Evolutionary conservation across 2,113 vertebrate species (phyloP).

Genomic region (Stomatorhinus ivindoensis): DNA sequence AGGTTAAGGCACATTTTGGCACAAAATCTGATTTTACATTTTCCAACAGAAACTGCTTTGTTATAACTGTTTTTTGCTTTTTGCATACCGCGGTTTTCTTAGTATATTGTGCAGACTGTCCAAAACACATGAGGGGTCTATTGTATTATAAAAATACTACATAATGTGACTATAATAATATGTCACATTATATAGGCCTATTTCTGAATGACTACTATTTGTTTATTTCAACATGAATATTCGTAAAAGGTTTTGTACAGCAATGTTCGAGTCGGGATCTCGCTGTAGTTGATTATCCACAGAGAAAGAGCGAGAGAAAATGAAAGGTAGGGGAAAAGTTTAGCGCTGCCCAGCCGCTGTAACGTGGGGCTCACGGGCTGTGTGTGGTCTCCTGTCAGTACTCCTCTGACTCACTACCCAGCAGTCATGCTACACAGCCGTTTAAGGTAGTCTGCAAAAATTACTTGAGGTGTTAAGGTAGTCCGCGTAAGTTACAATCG

Average conservation of each 20-base stretch:
- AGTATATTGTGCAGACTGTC: not conserved
- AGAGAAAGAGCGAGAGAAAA: constrained; percentile 22
- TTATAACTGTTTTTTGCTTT: constrained; percentile 3
- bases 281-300: not conserved
- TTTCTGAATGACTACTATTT: not conserved
- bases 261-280: not conserved
- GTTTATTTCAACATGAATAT: not conserved
- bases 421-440: constrained; percentile 48
- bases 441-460: constrained; percentile 48
- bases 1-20: constrained; percentile 18
- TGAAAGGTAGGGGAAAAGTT: constrained; percentile 6
- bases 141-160: not conserved
- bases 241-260: not conserved
- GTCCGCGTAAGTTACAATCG: constrained; percentile 10
- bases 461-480: not conserved
- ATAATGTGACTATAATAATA: not conserved
- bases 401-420: constrained; percentile 49
- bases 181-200: not conserved
- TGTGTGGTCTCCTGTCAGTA: constrained; percentile 57
- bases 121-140: not conserved
- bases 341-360: constrained; percentile 14
- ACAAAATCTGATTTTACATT: constrained; percentile 40
- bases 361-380: constrained; percentile 27
- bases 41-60: constrained; percentile 26
- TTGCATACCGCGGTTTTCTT: not conserved